Evolutionary conservation across 2,113 vertebrate species (phyloP).

Genomic region (Protobothrops mucrosquamatus): DNA sequence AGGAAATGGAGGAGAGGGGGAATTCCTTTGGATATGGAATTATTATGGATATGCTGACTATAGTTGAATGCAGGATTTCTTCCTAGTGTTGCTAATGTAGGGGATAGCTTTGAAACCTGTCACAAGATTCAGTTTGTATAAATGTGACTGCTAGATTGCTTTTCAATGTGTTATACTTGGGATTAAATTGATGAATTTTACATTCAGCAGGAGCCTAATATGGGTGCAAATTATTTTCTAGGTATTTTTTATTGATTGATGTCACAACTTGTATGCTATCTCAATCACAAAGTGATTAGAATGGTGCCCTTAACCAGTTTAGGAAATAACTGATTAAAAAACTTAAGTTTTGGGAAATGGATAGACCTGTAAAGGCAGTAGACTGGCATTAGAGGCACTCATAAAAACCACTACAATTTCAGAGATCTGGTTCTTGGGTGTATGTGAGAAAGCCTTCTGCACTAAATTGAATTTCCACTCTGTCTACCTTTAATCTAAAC

Average conservation of each 20-base stretch:
- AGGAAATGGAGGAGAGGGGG: neutral
- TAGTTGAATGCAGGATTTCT: neutral
- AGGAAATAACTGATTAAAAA: neutral
- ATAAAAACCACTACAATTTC: neutral
- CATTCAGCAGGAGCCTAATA: neutral
- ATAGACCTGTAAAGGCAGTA: neutral
- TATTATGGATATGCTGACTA: neutral
- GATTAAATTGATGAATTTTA: neutral
- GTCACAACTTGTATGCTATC: neutral
- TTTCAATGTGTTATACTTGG: neutral
- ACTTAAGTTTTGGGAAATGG: neutral
- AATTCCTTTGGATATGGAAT: neutral
- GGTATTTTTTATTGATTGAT: neutral
- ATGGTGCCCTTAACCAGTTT: neutral
- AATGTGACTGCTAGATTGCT: neutral
- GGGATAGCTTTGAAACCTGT: neutral
- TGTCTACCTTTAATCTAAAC: neutral
- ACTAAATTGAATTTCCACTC: neutral
- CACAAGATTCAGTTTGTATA: neutral
- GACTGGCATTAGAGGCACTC: neutral
- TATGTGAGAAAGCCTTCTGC: neutral
- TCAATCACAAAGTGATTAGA: neutral
- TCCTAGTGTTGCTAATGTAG: neutral
- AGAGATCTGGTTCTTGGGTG: neutral
- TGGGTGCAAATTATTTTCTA: neutral